Evolutionary conservation across 2,113 vertebrate genomes (phyloP).

Genomic region (Cynoglossus semilaevis): DNA sequence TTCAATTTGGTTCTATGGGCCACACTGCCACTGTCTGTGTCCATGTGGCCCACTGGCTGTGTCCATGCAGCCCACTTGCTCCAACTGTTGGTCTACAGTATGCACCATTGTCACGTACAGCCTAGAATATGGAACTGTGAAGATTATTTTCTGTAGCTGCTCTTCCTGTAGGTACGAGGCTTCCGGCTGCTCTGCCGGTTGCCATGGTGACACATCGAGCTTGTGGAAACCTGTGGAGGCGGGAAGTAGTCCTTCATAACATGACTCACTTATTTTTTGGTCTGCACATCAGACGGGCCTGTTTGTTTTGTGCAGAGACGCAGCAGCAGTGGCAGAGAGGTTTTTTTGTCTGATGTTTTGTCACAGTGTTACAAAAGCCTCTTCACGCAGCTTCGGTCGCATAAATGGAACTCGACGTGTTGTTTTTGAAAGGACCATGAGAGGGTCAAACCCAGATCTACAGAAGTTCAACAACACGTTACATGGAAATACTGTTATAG

Average conservation of each 20-base stretch:
- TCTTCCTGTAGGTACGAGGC: conserved; percentile 15
- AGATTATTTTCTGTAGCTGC: not conserved
- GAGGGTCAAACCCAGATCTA: too few relatives aligned
- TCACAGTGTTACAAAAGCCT: conserved; percentile 19
- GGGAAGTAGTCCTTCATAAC: conserved; percentile 37
- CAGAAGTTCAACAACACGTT: too few relatives aligned
- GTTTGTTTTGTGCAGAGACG: conserved; percentile 18
- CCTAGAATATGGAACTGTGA: not conserved
- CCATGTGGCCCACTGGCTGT: too few relatives aligned
- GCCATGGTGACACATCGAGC: conserved; percentile 51
- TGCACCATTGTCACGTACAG: too few relatives aligned
- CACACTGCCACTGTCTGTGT: too few relatives aligned
- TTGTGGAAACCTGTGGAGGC: conserved; percentile 37
- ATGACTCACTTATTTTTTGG: conserved; percentile 35
- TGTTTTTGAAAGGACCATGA: not conserved
- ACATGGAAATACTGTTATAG: too few relatives aligned
- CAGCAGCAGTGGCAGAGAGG: conserved; percentile 7
- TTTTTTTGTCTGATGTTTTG: not conserved
- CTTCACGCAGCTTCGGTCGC: conserved; percentile 2
- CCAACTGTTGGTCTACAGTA: too few relatives aligned
- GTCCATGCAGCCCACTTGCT: too few relatives aligned
- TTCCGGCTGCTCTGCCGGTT: conserved; percentile 40
- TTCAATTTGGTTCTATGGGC: too few relatives aligned
- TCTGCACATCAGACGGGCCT: conserved; percentile 22
- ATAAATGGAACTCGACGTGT: not conserved